Percentiles rank a stretch among this genome's conserved stretches.
Conservation (phyloP, 1,140 invertebrate genomes). For the Steinernema khuongi region DNA sequence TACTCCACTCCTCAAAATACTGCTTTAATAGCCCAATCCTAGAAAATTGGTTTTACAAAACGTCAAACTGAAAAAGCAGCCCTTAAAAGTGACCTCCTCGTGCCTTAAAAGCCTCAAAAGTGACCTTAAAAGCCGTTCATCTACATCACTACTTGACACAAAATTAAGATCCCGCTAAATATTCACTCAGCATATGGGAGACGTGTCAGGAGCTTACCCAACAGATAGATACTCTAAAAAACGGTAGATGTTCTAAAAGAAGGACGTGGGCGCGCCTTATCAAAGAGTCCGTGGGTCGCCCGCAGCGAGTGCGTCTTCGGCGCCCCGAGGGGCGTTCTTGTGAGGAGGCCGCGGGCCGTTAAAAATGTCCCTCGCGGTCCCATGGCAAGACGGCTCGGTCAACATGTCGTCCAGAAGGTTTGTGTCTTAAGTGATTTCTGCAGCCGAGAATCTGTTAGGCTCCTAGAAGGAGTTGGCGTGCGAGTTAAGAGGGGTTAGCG, state of each 20-base stretch:
- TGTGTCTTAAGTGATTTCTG: not conserved
- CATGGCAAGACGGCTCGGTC: not conserved
- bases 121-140: too few relatives aligned
- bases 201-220: too few relatives aligned
- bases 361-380: constrained; percentile 4
- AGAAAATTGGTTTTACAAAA: too few relatives aligned
- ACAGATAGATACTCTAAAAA: too few relatives aligned
- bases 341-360: not conserved
- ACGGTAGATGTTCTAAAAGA: not conserved
- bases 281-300: not conserved
- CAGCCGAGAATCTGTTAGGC: not conserved
- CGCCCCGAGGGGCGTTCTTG: not conserved
- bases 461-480: not conserved
- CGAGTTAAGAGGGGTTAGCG: not conserved
- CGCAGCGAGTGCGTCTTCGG: not conserved
- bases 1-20: too few relatives aligned
- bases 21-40: too few relatives aligned
- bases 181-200: too few relatives aligned
- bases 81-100: too few relatives aligned
- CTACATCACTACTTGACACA: too few relatives aligned
- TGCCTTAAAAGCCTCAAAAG: too few relatives aligned
- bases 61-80: too few relatives aligned
- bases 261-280: not conserved
- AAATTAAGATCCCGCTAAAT: too few relatives aligned
- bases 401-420: constrained; percentile 3